A percentile compares a stretch with the other conserved stretches of the same genome.
Evolutionary conservation across 2,888 invertebrate genomes (phyloP).

Genomic region (Philereme vetulata): DNA sequence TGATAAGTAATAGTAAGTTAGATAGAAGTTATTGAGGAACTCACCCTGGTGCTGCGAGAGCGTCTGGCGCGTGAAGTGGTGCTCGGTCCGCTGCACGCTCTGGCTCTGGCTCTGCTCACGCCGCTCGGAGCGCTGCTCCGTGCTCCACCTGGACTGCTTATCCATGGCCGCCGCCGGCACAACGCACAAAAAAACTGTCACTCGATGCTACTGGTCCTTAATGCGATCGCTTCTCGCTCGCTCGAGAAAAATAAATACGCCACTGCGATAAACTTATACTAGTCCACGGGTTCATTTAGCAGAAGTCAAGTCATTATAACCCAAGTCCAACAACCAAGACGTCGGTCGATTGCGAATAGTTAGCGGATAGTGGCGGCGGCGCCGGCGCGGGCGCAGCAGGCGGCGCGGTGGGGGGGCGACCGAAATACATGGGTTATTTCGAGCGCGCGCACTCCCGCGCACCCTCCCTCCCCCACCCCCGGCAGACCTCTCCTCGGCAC

Average conservation of each 20-base stretch:
- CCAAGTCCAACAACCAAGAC: slow-evolving; percentile 91
- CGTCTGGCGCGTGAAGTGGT: slow-evolving; percentile 89
- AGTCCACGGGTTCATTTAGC: slow-evolving; percentile 86
- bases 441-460: slow-evolving; percentile 71
- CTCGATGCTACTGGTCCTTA: slow-evolving; percentile 76
- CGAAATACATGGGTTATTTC: slow-evolving; percentile 81
- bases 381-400: slow-evolving; percentile 59
- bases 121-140: slow-evolving; percentile 81
- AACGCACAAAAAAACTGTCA: slow-evolving; percentile 78
- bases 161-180: slow-evolving; percentile 86
- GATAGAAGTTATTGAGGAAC: slow-evolving; percentile 20
- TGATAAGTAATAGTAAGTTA: slow-evolving; percentile 3
- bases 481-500: slow-evolving; percentile 34
- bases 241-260: slow-evolving; percentile 69
- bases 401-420: slow-evolving; percentile 61
- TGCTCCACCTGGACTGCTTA: slow-evolving; percentile 85
- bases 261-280: slow-evolving; percentile 79
- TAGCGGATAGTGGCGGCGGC: slow-evolving; percentile 90
- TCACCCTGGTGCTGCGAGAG: slow-evolving; percentile 86
- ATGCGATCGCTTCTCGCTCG: slow-evolving; percentile 66
- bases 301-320: slow-evolving; percentile 91
- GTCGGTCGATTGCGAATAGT: slow-evolving; percentile 97
- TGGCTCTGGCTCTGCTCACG: slow-evolving; percentile 85
- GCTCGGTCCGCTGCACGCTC: slow-evolving; percentile 85
- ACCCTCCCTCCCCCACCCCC: slow-evolving; percentile 42